phyloP scores from a whole-genome alignment of 2,113 vertebrate genomes.

The Ammodytes dubius region DNA sequence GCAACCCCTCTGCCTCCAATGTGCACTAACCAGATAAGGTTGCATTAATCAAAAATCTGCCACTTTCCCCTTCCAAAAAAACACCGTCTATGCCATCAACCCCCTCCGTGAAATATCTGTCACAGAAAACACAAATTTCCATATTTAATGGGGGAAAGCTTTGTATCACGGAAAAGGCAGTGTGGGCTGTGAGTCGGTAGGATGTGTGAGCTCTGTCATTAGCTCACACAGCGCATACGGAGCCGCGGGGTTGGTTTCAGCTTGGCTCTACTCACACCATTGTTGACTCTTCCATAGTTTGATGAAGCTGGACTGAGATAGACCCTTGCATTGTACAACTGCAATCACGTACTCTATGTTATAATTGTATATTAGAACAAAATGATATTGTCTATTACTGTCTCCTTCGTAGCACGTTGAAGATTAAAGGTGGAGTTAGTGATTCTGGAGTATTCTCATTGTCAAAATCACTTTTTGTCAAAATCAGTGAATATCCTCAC shows the following conservation, averaged over 20 bases:
- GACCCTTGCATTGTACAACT: conserved; percentile 6
- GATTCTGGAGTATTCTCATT: too few species aligned
- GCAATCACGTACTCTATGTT: not conserved
- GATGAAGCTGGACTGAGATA: conserved; percentile 32
- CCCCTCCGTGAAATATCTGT: conserved; percentile 86
- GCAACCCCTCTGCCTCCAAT: conserved; percentile 83
- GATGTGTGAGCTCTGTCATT: conserved; percentile 74
- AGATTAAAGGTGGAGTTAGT: not conserved
- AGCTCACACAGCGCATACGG: conserved; percentile 43
- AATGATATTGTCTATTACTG: not conserved
- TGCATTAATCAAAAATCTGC: conserved; percentile 90
- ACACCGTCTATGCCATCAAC: conserved; percentile 76
- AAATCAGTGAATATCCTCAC: too few species aligned
- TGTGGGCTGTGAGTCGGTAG: conserved; percentile 70
- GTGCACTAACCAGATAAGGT: conserved; percentile 93
- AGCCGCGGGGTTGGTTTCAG: conserved; percentile 52
- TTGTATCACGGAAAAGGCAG: conserved; percentile 89
- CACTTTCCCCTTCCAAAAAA: conserved; percentile 81
- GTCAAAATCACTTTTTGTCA: too few species aligned
- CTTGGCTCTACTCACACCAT: conserved; percentile 45
- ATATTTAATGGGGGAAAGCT: conserved; percentile 96
- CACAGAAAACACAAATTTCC: conserved; percentile 93
- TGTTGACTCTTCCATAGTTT: conserved; percentile 50
- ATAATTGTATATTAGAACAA: not conserved
- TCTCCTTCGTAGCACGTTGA: conserved; percentile 1